Evolutionary conservation across 2,888 invertebrate genomes (phyloP).

Genomic region (Agrochola litura): DNA sequence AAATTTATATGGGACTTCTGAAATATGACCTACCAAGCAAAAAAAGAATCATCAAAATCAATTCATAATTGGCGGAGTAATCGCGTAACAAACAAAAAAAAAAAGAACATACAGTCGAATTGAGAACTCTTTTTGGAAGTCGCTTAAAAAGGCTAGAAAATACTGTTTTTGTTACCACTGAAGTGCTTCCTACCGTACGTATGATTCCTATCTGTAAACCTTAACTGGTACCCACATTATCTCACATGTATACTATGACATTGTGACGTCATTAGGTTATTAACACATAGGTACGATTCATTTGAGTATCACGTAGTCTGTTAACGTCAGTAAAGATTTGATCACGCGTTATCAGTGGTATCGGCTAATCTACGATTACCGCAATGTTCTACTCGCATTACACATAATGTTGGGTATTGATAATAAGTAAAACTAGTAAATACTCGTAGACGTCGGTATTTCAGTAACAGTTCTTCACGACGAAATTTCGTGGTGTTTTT

Average conservation of each 20-base stretch:
- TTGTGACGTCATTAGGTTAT: constrained; percentile 49
- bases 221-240: constrained; percentile 5
- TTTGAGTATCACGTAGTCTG: constrained; percentile 36
- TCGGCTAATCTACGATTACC: constrained; percentile 71
- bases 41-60: too few relatives aligned
- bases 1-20: too few relatives aligned
- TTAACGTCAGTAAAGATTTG: constrained; percentile 65
- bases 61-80: too few relatives aligned
- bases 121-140: too few relatives aligned
- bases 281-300: constrained; percentile 39
- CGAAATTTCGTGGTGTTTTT: neutral
- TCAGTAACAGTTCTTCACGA: neutral
- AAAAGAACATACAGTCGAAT: neutral
- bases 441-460: neutral
- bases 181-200: neutral
- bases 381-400: constrained; percentile 57
- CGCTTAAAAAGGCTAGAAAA: neutral
- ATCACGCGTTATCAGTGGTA: constrained; percentile 69
- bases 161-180: neutral
- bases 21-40: too few relatives aligned
- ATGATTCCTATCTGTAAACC: constrained; percentile 9
- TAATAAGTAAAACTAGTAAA: constrained; percentile 26
- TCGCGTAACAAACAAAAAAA: too few relatives aligned
- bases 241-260: constrained; percentile 19
- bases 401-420: constrained; percentile 44